A percentile compares a stretch with the other conserved stretches of the same genome.
These are phyloP conservation scores for Chironomus striatipennis DNA, from an alignment of 1,140 invertebrate genomes.

Conservation along the genomic window DNA sequence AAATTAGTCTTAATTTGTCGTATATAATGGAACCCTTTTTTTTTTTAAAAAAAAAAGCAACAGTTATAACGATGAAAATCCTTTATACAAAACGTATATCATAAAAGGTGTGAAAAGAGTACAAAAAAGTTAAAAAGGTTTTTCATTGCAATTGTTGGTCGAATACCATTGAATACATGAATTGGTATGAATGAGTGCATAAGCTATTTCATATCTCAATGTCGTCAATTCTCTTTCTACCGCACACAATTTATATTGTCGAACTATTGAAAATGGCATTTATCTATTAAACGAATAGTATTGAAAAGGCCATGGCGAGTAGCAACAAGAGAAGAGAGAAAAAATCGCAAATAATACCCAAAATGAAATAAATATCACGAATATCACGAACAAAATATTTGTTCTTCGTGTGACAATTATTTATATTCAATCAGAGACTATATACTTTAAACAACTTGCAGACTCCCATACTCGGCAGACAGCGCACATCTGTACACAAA, in stretches of 20 bases:
- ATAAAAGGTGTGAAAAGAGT: background rate
- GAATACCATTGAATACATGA: background rate
- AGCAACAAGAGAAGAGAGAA: background rate
- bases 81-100: background rate
- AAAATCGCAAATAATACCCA: constrained; percentile 18
- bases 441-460: no score
- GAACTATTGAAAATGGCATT: background rate
- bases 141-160: background rate
- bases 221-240: background rate
- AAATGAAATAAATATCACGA: constrained; percentile 24
- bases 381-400: constrained; percentile 21
- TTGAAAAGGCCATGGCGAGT: background rate
- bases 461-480: no score
- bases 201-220: background rate
- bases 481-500: no score
- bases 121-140: background rate
- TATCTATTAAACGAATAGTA: no score
- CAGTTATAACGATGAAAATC: background rate
- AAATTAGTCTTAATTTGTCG: background rate
- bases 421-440: constrained; percentile 5
- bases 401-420: constrained; percentile 16
- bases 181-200: background rate
- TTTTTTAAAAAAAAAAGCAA: no score
- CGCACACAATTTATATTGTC: background rate
- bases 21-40: background rate